phyloP scores from a whole-genome alignment of 2,797 vertebrate species.

The Amphiprion clarkii region DNA sequence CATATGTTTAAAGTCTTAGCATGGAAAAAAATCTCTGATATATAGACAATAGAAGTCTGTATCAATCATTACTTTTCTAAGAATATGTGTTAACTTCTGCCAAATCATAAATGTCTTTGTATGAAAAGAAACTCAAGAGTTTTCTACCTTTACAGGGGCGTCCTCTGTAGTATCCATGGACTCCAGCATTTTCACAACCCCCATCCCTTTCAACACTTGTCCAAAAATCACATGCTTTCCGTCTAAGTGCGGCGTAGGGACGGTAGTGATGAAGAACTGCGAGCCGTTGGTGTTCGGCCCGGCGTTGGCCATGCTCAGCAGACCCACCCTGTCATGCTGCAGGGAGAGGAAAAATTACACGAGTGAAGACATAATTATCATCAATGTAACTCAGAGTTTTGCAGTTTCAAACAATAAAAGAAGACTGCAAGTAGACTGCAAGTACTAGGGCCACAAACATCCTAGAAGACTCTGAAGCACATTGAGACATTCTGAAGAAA shows the following conservation, averaged over 20 bases:
- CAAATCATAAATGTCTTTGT: no score
- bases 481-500: no score
- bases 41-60: neutral
- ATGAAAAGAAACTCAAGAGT: neutral
- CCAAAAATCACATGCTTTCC: constrained; percentile 97
- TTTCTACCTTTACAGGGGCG: constrained; percentile 89
- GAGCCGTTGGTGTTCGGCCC: constrained; percentile 95
- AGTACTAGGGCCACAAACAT: no score
- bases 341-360: neutral
- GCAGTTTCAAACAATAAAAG: neutral
- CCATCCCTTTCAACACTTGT: constrained; percentile 93
- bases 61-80: neutral
- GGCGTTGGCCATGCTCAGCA: constrained; percentile 98
- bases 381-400: neutral
- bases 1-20: neutral
- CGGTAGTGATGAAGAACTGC: constrained; percentile 97
- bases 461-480: no score
- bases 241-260: constrained; percentile 93
- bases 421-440: no score
- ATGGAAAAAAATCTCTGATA: no score
- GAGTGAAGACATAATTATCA: neutral
- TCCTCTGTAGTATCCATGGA: constrained; percentile 90
- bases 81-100: neutral
- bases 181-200: constrained; percentile 92
- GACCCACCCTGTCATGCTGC: constrained; percentile 92